A percentile compares a stretch with the other conserved stretches of the same genome.
phyloP scores from a whole-genome alignment of 2,113 vertebrate species.

The Oceanites oceanicus region DNA sequence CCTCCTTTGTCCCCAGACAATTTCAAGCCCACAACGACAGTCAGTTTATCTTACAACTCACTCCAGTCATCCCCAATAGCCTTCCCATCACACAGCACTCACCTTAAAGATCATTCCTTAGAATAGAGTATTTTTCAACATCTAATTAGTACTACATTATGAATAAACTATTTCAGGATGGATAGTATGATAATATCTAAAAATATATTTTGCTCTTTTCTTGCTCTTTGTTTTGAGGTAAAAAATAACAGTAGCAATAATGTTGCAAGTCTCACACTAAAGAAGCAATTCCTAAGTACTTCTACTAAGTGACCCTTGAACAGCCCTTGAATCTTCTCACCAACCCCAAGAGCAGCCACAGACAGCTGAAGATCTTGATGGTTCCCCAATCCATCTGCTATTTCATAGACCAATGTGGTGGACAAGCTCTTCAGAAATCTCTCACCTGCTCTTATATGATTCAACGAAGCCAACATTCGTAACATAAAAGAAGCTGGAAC shows the following conservation, averaged over 20 bases:
- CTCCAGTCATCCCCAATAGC: not conserved
- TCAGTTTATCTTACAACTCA: not conserved
- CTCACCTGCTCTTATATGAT: conserved; percentile 96
- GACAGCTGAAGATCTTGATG: not conserved
- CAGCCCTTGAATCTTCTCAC: not conserved
- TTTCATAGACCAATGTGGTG: not conserved
- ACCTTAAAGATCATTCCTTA: not conserved
- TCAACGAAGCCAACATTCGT: conserved; percentile 94
- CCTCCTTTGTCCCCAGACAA: not conserved
- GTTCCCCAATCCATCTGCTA: not conserved
- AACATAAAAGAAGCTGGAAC: conserved; percentile 99
- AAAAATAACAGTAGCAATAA: not conserved
- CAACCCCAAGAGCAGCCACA: not conserved
- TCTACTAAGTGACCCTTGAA: not conserved
- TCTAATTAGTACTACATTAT: not conserved
- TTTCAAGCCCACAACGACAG: not conserved
- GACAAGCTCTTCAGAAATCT: not conserved
- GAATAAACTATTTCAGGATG: not conserved
- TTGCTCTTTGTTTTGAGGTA: not conserved
- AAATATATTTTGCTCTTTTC: not conserved
- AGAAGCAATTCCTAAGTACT: not conserved
- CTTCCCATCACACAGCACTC: not conserved
- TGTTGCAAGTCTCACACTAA: not conserved
- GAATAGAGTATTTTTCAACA: not conserved
- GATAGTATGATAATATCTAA: not conserved